A percentile compares a stretch with the other conserved stretches of the same genome.
Conservation (phyloP, 2,113 vertebrate species). For the Monopterus albus region DNA sequence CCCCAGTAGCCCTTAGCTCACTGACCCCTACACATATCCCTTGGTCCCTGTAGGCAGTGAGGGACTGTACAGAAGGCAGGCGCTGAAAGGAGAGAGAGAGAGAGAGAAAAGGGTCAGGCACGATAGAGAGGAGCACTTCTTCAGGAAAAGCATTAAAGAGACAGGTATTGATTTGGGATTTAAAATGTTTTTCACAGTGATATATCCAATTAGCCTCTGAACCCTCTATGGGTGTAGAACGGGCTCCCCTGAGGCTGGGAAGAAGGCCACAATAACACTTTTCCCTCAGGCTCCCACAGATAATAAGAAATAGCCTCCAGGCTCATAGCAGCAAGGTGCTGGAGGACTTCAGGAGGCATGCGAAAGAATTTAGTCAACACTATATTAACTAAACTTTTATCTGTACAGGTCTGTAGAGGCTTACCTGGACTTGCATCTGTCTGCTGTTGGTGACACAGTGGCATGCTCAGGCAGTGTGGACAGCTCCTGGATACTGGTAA, state of each 20-base stretch:
- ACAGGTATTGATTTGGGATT: constrained; percentile 83
- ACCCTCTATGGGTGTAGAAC: constrained; percentile 75
- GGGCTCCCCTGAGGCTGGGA: constrained; percentile 64
- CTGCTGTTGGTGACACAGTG: constrained; percentile 38
- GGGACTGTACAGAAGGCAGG: constrained; percentile 64
- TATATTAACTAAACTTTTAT: constrained; percentile 13
- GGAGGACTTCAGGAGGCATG: constrained; percentile 24
- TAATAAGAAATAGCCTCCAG: constrained; percentile 62
- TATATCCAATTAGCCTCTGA: constrained; percentile 85
- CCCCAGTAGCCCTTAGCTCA: constrained; percentile 62
- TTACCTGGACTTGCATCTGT: constrained; percentile 29
- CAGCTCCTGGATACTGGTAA: constrained; percentile 72
- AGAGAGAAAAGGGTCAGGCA: constrained; percentile 44
- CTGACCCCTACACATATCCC: constrained; percentile 68
- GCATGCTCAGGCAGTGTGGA: constrained; percentile 62
- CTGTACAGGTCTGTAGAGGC: background rate
- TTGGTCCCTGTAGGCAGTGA: constrained; percentile 70
- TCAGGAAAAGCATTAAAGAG: constrained; percentile 83
- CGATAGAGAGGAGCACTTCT: constrained; percentile 76
- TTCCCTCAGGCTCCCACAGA: constrained; percentile 52
- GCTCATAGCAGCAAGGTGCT: constrained; percentile 30
- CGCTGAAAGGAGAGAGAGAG: constrained; percentile 28
- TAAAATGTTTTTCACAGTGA: constrained; percentile 83
- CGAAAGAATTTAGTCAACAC: constrained; percentile 41
- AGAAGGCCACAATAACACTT: constrained; percentile 51